Base-by-base conservation (phyloP, 2,888 invertebrate species). In the Miltochrista miniata region DNA sequence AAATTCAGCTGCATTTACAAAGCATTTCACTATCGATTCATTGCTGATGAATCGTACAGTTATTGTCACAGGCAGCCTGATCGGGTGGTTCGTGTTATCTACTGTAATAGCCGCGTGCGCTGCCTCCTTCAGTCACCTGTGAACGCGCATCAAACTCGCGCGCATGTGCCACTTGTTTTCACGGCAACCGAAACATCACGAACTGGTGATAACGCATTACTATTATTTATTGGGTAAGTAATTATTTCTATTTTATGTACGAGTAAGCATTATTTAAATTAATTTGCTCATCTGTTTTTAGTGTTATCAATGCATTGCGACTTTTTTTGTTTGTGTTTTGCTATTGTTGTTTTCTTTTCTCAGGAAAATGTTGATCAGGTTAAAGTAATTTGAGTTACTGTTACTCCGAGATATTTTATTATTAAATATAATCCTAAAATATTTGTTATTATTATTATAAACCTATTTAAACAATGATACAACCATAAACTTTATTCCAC, bases 11-110 rank as follows among this genome's bases (percentile, higher is more conserved):
- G 9, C 43, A 7, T 44, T 35, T 10, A 30, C 14, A 36, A 30
- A 33, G 3, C 14, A 41, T 15, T 15, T 41, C 31, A 18, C 7
- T 8, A 12, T 18, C 42, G 11, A 42, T 42, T 93, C 36, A 95
- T 96, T 11, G 95, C 94, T 7, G 34, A 41, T 98, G 95, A 81
- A 94, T 95, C 65, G 97, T 98, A 13, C 1, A 42, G 31, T 48
- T 12, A 41, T 43, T 44, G 34, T 15, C 31, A 31, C 31, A 10
- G 18, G 10, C 11, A 50, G 53, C 60, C 48, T 55, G 45, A 63
- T 62, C 53, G 55, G 50, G 51, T 45, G 44, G 30, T 54, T 54
- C 55, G 39, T 58, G 58, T 59, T 56, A 64, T 68, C 64, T 45
- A 48, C 43, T n/a, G 35, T 12, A 13, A 48, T 45, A 9, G 44